Evolutionary conservation across 2,113 vertebrate species (phyloP), one percentile per base, ranked within the genome.

Genomic region (Merops nubicus): DNA sequence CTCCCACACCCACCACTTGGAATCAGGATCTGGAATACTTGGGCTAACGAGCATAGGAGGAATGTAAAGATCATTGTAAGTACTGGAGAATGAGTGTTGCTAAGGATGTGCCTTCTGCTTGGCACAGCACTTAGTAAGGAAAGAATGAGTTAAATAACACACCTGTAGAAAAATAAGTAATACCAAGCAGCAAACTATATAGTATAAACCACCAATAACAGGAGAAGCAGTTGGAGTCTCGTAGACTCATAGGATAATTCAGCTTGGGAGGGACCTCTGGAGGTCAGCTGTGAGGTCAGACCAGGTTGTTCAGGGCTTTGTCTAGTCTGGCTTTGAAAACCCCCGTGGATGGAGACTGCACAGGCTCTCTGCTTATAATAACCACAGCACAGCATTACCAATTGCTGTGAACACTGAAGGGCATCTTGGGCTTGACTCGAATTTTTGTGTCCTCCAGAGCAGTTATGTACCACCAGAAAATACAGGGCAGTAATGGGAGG

Each of bases 91-190:
- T 73, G 20, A 57, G 60, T 42, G 43, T 80, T 81, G 34, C 86
- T 94, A 60, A 72, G 26, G 64, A 69, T n/a, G 3, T 81, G 50
- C 43, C 77, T 94, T 95, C 70, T 95, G 62, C 92, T 94, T 85
- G 64, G 26, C 51, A 17, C 13, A 20, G 31, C 69, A 22, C 13
- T 79, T 63, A 67, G 15, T 75, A 75, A 93, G 22, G 38, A 51
- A 89, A 85, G 38, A 86, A 91, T 51, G 50, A 91, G 79, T 65
- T 91, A 59, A 67, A n/a, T 60, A 84, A 33, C 42, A 60, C 60
- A 28, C 20, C 62, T 77, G 13, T 34, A 23, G 54, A 62, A 89
- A 79, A 87, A 33, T 73, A 81, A 82, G 34, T 78, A 74, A 43
- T 88, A 74, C 9, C 6, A 68, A 63, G 54, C 45, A 69, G 42